phyloP scores from a whole-genome alignment of 2,888 invertebrate genomes.

The Ceratothoa steindachneri region DNA sequence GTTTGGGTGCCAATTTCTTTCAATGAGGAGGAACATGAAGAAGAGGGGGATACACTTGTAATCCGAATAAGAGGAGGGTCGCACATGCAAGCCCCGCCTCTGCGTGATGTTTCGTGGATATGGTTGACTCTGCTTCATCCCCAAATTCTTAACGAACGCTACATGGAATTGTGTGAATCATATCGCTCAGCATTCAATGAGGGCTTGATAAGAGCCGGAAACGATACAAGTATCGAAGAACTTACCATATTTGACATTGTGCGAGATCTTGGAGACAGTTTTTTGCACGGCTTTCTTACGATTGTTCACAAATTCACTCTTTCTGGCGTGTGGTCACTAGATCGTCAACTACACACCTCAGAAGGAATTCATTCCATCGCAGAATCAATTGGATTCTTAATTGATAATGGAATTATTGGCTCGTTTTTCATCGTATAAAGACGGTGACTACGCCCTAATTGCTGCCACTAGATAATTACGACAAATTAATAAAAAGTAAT shows the following conservation, averaged over 20 bases:
- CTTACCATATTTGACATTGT: constrained; percentile 41
- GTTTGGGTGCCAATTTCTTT: constrained; percentile 30
- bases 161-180: constrained; percentile 44
- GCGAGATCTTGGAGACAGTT: constrained; percentile 42
- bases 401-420: constrained; percentile 46
- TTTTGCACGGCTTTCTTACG: constrained; percentile 44
- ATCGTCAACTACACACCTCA: constrained; percentile 32
- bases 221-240: constrained; percentile 28
- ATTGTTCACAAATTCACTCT: constrained; percentile 41
- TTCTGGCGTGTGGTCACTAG: constrained; percentile 43
- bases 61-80: constrained; percentile 29
- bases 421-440: constrained; percentile 42
- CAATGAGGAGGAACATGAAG: neutral
- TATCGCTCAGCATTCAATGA: constrained; percentile 42
- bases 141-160: constrained; percentile 37
- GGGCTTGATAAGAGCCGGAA: constrained; percentile 19
- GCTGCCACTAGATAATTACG: no score
- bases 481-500: no score
- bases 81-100: constrained; percentile 29
- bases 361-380: constrained; percentile 27
- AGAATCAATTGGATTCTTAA: constrained; percentile 37
- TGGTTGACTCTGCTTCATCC: constrained; percentile 41
- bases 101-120: constrained; percentile 42
- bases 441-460: no score
- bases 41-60: constrained; percentile 25